These are phyloP conservation scores for Cheiracanthium punctorium DNA, from an alignment of 2,888 invertebrate species.

Conservation along the genomic window DNA sequence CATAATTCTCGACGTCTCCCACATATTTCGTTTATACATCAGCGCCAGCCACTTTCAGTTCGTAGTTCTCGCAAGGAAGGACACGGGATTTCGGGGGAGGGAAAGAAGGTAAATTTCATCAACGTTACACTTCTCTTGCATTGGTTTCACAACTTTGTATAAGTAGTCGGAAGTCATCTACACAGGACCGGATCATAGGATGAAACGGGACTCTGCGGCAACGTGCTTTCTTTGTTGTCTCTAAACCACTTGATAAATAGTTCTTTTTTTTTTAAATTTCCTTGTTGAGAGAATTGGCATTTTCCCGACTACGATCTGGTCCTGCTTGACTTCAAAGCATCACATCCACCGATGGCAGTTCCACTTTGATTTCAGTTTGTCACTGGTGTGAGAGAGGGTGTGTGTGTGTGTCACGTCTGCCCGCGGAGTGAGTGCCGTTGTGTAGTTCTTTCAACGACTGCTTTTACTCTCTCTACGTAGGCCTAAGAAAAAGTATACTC, in stretches of 20 bases:
- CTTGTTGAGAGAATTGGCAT: no score
- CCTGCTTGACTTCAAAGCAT: conserved; percentile 31
- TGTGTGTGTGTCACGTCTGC: neutral
- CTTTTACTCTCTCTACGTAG: conserved; percentile 29
- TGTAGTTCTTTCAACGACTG: neutral
- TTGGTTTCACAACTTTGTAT: neutral
- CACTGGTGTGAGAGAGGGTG: neutral
- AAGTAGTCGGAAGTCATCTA: neutral
- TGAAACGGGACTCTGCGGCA: no score
- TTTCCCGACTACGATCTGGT: conserved; percentile 24
- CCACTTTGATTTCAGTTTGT: neutral
- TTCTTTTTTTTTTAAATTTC: no score
- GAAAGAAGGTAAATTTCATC: neutral
- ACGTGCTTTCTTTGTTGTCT: no score
- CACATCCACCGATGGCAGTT: conserved; percentile 38
- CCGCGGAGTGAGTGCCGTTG: neutral
- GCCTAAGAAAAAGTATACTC: conserved; percentile 23
- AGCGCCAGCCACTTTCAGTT: no score
- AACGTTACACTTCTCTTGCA: no score
- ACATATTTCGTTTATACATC: neutral
- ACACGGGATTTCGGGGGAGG: neutral
- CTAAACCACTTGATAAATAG: no score
- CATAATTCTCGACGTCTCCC: neutral
- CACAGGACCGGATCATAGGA: neutral
- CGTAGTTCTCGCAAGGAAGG: neutral